phyloP scores from a whole-genome alignment of 2,888 invertebrate genomes.

The Amblyjoppa proteus region DNA sequence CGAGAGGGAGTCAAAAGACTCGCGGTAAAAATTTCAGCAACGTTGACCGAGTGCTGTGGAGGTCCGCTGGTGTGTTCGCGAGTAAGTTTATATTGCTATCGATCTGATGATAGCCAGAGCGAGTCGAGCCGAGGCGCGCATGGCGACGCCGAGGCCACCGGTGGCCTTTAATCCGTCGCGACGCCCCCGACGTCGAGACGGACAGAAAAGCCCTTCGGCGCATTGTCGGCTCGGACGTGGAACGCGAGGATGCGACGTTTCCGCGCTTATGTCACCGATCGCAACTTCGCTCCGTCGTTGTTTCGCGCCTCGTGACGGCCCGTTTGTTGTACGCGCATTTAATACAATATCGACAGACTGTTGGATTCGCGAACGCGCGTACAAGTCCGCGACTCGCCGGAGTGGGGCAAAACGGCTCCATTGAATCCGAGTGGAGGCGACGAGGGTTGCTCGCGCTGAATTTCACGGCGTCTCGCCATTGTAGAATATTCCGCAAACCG shows the following conservation, averaged over 20 bases:
- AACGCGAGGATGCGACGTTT: constrained; percentile 41
- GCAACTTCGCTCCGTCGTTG: neutral
- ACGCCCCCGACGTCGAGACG: constrained; percentile 76
- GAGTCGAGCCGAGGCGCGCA: constrained; percentile 74
- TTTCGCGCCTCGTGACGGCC: constrained; percentile 18
- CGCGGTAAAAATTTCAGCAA: constrained; percentile 48
- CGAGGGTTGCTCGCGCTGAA: constrained; percentile 12
- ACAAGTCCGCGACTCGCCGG: neutral
- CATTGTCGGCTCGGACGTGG: constrained; percentile 64
- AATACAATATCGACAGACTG: constrained; percentile 10
- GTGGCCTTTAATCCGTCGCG: constrained; percentile 81
- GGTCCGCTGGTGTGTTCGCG: constrained; percentile 67
- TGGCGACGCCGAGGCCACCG: constrained; percentile 78
- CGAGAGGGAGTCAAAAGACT: too few species aligned
- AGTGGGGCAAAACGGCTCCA: neutral
- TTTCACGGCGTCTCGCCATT: neutral
- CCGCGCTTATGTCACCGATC: constrained; percentile 26
- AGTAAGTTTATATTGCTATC: constrained; percentile 79
- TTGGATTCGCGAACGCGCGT: neutral
- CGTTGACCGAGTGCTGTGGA: constrained; percentile 54
- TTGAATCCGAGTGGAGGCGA: constrained; percentile 20
- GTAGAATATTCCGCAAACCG: neutral
- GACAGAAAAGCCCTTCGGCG: constrained; percentile 67
- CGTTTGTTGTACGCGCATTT: constrained; percentile 11
- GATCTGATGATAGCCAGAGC: constrained; percentile 78